Conservation (phyloP, 2,888 invertebrate genomes). For the Sisyra nigra region DNA sequence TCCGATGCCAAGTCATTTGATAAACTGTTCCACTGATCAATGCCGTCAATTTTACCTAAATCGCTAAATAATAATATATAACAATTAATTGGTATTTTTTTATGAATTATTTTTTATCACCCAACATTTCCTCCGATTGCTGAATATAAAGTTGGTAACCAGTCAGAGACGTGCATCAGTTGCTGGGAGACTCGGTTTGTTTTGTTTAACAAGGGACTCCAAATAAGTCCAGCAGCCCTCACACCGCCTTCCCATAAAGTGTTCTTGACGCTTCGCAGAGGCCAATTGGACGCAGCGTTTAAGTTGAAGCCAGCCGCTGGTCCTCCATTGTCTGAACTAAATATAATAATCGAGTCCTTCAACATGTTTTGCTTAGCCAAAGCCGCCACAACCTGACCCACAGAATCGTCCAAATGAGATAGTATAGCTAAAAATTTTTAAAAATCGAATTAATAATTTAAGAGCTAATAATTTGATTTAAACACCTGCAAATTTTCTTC, state of each 20-base stretch:
- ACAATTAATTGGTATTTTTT: too few relatives aligned
- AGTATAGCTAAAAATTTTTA: constrained; percentile 43
- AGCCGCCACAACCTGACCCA: constrained; percentile 62
- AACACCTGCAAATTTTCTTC: constrained; percentile 74
- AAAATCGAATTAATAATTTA: background rate
- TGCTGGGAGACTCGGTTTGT: constrained; percentile 47
- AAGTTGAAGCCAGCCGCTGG: constrained; percentile 72
- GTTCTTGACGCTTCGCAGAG: constrained; percentile 72
- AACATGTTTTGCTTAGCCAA: constrained; percentile 49
- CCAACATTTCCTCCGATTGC: constrained; percentile 46
- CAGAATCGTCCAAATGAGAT: constrained; percentile 73
- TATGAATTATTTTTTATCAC: too few relatives aligned
- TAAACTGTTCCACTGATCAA: constrained; percentile 60
- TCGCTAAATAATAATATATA: too few relatives aligned
- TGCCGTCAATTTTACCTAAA: constrained; percentile 43
- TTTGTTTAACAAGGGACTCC: constrained; percentile 50
- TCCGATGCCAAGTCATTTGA: constrained; percentile 40
- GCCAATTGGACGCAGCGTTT: constrained; percentile 77
- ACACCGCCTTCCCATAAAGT: constrained; percentile 92
- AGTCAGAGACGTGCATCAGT: constrained; percentile 67
- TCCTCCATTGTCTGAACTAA: constrained; percentile 87
- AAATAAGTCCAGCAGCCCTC: constrained; percentile 61
- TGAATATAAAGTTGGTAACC: constrained; percentile 69
- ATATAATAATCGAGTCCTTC: constrained; percentile 67
- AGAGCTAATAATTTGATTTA: constrained; percentile 12